Evolutionary conservation across 2,113 vertebrate species (phyloP).

Genomic region (Centropristis striata): DNA sequence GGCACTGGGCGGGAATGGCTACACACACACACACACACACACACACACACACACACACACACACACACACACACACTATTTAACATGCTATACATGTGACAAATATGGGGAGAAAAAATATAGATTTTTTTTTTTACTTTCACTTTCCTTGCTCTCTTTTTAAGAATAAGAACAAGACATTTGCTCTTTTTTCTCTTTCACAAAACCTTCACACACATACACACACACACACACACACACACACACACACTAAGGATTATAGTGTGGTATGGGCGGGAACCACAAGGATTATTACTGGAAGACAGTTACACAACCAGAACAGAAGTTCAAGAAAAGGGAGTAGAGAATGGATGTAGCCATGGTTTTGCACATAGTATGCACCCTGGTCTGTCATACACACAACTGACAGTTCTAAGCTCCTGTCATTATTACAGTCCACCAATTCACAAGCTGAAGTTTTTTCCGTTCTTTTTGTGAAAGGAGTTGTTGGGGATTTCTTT

Average conservation of each 20-base stretch:
- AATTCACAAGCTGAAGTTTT: slow-evolving; percentile 1
- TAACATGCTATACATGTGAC: neutral
- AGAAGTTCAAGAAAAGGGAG: slow-evolving; percentile 49
- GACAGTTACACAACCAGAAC: slow-evolving; percentile 73
- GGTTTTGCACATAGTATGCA: slow-evolving; percentile 5
- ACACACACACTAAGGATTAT: slow-evolving; percentile 55
- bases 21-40: slow-evolving; percentile 32
- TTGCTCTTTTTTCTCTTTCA: neutral
- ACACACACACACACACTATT: slow-evolving; percentile 2
- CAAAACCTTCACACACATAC: neutral
- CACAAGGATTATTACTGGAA: slow-evolving; percentile 72
- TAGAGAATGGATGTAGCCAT: slow-evolving; percentile 25
- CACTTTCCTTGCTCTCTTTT: neutral
- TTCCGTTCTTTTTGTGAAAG: neutral
- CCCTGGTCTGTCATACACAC: neutral
- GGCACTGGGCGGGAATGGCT: slow-evolving; percentile 39
- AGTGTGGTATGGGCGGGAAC: slow-evolving; percentile 56
- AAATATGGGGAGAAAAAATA: slow-evolving; percentile 3
- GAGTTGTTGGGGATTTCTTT: neutral
- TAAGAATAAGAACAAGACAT: neutral
- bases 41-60: slow-evolving; percentile 17
- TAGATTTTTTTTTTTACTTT: neutral
- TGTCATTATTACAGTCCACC: slow-evolving; percentile 16
- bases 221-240: slow-evolving; percentile 22
- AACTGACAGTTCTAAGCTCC: slow-evolving; percentile 13